Percentiles rank a stretch among this genome's conserved stretches.
Conservation (phyloP, 37 sponge, comb jelly and placozoan species). For the Corticium candelabrum region DNA sequence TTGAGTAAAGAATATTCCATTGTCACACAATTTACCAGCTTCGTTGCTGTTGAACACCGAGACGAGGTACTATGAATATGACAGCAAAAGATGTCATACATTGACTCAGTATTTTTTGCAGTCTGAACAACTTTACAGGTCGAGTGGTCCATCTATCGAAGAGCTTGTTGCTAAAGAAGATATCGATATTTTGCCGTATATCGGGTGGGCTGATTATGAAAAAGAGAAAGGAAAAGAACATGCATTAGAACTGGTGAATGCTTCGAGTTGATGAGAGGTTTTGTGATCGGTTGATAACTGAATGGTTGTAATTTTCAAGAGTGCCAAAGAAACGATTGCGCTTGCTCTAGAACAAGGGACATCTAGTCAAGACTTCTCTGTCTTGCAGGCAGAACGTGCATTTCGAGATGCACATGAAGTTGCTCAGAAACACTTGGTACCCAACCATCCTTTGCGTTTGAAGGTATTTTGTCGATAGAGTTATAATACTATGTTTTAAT, state of each 20-base stretch:
- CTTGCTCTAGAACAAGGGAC: background rate
- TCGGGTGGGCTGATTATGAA: slow-evolving; percentile 71
- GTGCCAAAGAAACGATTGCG: background rate
- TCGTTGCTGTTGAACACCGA: slow-evolving; percentile 94
- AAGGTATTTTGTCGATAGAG: slow-evolving; percentile 16
- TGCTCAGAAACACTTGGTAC: slow-evolving; percentile 9
- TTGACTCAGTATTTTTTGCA: slow-evolving; percentile 2
- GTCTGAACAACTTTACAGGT: slow-evolving; percentile 66
- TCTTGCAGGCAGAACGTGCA: background rate
- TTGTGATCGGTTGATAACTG: background rate
- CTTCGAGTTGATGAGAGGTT: background rate
- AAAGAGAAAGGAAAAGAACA: slow-evolving; percentile 41
- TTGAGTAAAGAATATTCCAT: slow-evolving; percentile 85
- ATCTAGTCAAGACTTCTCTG: background rate
- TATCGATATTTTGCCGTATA: slow-evolving; percentile 75
- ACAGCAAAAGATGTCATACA: background rate
- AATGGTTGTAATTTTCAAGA: background rate
- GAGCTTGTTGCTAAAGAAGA: slow-evolving; percentile 63
- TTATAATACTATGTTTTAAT: background rate
- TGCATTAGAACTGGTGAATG: background rate
- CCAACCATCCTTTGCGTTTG: slow-evolving; percentile 15
- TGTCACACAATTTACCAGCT: slow-evolving; percentile 96
- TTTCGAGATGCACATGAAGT: slow-evolving; percentile 7
- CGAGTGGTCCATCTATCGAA: slow-evolving; percentile 61
- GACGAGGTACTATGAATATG: slow-evolving; percentile 49